Conservation (phyloP, 2,797 vertebrate genomes). For the Amblyraja radiata region DNA sequence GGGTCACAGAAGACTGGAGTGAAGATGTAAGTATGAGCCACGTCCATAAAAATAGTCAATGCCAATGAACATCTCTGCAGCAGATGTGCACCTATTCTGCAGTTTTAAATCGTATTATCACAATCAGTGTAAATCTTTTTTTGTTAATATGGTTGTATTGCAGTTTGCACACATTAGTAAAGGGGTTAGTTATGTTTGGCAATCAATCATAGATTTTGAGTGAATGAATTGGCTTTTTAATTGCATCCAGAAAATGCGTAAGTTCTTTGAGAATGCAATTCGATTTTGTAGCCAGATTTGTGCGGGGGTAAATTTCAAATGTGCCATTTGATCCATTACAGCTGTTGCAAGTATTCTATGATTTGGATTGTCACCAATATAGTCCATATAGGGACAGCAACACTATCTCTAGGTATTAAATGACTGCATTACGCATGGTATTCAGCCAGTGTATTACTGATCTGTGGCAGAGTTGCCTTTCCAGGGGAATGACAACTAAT, state of each 20-base stretch:
- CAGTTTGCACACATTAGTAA: background rate
- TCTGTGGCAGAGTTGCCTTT: background rate
- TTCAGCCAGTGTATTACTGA: background rate
- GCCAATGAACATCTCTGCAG: too few relatives aligned
- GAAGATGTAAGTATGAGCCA: slow-evolving; percentile 78
- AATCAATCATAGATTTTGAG: background rate
- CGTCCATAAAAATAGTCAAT: background rate
- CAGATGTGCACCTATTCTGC: too few relatives aligned
- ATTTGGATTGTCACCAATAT: slow-evolving; percentile 9
- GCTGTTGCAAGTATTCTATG: slow-evolving; percentile 24
- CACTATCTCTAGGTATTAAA: background rate
- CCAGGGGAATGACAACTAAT: background rate
- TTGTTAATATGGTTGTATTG: background rate
- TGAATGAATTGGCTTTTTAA: background rate
- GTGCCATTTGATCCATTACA: slow-evolving; percentile 33
- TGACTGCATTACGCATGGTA: background rate
- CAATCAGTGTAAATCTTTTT: too few relatives aligned
- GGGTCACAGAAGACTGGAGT: slow-evolving; percentile 89
- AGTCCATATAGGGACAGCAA: background rate
- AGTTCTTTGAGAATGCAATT: slow-evolving; percentile 8
- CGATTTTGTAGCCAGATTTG: background rate
- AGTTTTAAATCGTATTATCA: too few relatives aligned
- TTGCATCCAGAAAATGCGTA: too few relatives aligned
- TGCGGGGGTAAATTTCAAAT: slow-evolving; percentile 17
- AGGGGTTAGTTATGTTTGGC: background rate